Percentiles rank a stretch among this genome's conserved stretches.
These are phyloP conservation scores for Alcis repandata DNA, from an alignment of 2,888 invertebrate genomes.

Conservation along the genomic window DNA sequence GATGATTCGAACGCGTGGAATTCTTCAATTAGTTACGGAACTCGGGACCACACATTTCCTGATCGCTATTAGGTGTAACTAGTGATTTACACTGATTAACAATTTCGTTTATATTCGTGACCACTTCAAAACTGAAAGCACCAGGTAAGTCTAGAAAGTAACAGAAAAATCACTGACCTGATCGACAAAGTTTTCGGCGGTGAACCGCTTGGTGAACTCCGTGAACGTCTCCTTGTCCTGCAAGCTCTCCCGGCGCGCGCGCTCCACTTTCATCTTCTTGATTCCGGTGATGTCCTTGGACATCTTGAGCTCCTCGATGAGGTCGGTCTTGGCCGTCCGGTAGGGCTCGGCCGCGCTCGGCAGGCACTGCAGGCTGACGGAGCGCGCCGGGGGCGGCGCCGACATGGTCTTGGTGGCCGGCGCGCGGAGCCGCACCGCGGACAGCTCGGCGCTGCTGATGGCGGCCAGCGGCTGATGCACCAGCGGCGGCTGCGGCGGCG, in stretches of 20 bases:
- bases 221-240: slow-evolving; percentile 94
- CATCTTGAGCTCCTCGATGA: slow-evolving; percentile 96
- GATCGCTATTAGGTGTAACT: not conserved
- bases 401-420: slow-evolving; percentile 93
- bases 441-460: slow-evolving; percentile 95
- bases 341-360: slow-evolving; percentile 89
- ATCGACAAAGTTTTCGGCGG: slow-evolving; percentile 94
- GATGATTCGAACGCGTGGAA: slow-evolving; percentile 26
- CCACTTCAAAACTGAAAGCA: slow-evolving; percentile 46
- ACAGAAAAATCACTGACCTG: slow-evolving; percentile 88
- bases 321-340: slow-evolving; percentile 92
- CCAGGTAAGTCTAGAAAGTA: slow-evolving; percentile 40
- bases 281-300: slow-evolving; percentile 98
- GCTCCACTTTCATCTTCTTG: slow-evolving; percentile 96
- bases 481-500: slow-evolving; percentile 70
- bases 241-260: slow-evolving; percentile 93
- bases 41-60: not conserved
- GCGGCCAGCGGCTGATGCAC: slow-evolving; percentile 91
- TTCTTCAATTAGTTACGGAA: slow-evolving; percentile 29
- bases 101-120: slow-evolving; percentile 24
- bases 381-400: slow-evolving; percentile 89
- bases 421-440: slow-evolving; percentile 92
- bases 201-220: slow-evolving; percentile 94
- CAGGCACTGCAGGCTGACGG: slow-evolving; percentile 91
- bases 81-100: not conserved